These are phyloP conservation scores for Aethina tumida DNA, from an alignment of 1,140 invertebrate species.

Conservation along the genomic window DNA sequence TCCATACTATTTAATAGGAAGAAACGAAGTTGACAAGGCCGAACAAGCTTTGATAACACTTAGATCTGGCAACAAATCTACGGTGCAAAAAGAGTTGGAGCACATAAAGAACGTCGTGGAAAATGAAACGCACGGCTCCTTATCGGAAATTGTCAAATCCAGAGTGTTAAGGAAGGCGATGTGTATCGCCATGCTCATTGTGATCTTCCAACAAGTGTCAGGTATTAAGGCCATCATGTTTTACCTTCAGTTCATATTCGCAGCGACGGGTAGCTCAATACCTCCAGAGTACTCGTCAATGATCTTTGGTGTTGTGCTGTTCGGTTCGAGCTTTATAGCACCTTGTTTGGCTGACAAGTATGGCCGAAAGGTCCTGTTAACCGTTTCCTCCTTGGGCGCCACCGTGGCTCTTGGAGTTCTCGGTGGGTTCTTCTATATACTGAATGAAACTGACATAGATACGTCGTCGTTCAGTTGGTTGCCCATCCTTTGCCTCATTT, in stretches of 20 bases:
- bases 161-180: slow-evolving; percentile 52
- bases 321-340: slow-evolving; percentile 48
- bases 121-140: slow-evolving; percentile 6
- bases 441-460: slow-evolving; percentile 31
- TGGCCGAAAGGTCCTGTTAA: slow-evolving; percentile 58
- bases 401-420: slow-evolving; percentile 42
- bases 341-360: slow-evolving; percentile 52
- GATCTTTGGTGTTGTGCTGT: slow-evolving; percentile 58
- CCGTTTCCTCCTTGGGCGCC: slow-evolving; percentile 46
- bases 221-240: slow-evolving; percentile 76
- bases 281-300: slow-evolving; percentile 54
- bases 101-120: slow-evolving; percentile 15
- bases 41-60: slow-evolving; percentile 50
- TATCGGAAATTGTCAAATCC: slow-evolving; percentile 34
- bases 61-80: slow-evolving; percentile 37
- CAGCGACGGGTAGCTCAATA: slow-evolving; percentile 42
- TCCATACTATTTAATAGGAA: slow-evolving; percentile 57
- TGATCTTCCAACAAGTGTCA: slow-evolving; percentile 62
- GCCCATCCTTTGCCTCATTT: slow-evolving; percentile 50
- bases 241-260: slow-evolving; percentile 64
- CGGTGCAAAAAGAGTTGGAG: slow-evolving; percentile 48
- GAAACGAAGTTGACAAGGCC: slow-evolving; percentile 49
- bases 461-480: slow-evolving; percentile 42
- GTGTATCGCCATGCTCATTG: slow-evolving; percentile 55
- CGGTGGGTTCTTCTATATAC: slow-evolving; percentile 49